Conservation (phyloP, 1,140 invertebrate species). For the Muscidifurax raptorellus region DNA sequence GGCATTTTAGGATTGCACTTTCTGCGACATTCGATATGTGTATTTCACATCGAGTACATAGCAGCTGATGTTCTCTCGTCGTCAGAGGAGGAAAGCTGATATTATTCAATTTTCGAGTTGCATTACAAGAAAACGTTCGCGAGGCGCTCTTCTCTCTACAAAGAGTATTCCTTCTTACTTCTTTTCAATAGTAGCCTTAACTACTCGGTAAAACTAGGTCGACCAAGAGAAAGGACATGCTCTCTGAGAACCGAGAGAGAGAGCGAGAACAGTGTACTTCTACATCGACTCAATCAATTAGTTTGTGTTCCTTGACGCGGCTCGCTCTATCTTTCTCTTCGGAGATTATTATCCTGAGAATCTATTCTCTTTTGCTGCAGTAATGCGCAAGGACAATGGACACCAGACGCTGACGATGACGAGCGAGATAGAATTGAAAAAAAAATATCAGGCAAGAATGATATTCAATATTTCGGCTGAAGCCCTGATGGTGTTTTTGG, state of each 20-base stretch:
- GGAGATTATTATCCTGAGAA: no score
- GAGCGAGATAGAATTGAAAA: no score
- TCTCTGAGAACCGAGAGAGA: neutral
- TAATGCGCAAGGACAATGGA: no score
- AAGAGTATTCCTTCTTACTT: neutral
- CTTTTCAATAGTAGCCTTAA: constrained; percentile 10
- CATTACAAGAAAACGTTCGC: neutral
- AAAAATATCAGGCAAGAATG: no score
- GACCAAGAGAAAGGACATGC: neutral
- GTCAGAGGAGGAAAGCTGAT: neutral
- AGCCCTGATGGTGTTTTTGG: no score
- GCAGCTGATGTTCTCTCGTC: neutral
- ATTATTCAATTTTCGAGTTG: neutral
- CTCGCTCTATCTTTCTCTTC: neutral
- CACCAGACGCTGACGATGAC: no score
- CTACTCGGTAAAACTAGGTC: neutral
- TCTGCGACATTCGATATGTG: no score
- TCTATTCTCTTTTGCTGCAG: no score
- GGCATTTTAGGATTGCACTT: no score
- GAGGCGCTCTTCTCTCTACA: neutral
- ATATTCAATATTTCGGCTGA: no score
- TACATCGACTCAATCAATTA: neutral
- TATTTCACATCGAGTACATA: no score
- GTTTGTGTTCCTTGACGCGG: neutral
- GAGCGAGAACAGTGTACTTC: neutral